Conservation (phyloP, 2,113 vertebrate genomes). For the Prunella himalayana region DNA sequence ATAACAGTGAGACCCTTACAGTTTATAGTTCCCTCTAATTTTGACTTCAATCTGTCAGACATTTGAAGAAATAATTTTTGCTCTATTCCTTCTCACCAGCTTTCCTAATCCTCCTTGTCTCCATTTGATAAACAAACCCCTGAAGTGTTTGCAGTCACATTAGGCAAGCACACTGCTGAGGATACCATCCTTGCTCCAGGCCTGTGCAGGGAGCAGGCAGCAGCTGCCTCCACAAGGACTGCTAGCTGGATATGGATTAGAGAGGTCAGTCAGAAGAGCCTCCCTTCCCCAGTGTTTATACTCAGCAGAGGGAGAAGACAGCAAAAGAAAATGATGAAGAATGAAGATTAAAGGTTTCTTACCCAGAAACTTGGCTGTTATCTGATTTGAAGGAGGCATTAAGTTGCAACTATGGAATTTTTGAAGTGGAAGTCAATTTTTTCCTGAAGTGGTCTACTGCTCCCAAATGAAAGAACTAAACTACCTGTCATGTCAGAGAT, state of each 20-base stretch:
- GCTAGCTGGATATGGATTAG: neutral
- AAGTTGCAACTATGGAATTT: neutral
- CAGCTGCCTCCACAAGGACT: neutral
- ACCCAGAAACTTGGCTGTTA: neutral
- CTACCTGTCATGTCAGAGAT: neutral
- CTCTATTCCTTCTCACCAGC: neutral
- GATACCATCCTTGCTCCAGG: fast-evolving
- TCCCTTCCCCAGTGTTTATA: neutral
- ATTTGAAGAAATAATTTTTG: neutral
- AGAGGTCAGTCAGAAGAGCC: neutral
- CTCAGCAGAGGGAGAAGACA: neutral
- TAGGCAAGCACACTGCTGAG: fast-evolving
- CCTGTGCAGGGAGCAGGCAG: neutral
- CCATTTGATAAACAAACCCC: neutral
- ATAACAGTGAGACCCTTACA: neutral
- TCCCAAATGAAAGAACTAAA: neutral
- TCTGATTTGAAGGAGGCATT: neutral
- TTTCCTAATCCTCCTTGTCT: neutral
- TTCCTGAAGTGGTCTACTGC: neutral
- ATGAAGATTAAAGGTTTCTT: neutral
- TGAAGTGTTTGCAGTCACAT: fast-evolving
- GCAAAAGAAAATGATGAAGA: neutral
- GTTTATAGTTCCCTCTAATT: neutral
- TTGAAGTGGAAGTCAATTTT: neutral
- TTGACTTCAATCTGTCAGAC: neutral